phyloP scores from a whole-genome alignment of 2,888 invertebrate genomes.

The Cybosia mesomella region DNA sequence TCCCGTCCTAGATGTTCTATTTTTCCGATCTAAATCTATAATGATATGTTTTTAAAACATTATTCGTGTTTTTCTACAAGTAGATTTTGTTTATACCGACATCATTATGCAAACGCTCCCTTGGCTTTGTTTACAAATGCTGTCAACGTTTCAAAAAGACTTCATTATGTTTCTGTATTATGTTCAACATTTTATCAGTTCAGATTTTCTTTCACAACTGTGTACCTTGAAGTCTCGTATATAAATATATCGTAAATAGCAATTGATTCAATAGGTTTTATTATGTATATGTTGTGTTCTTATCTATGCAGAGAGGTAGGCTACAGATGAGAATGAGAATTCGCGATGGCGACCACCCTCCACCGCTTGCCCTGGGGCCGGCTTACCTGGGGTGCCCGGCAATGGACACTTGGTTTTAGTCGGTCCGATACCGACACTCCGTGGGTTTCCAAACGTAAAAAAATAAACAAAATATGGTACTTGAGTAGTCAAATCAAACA shows the following conservation, averaged over 20 bases:
- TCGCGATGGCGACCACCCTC: too few relatives aligned
- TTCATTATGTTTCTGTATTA: slow-evolving; percentile 32
- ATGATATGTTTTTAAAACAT: slow-evolving; percentile 10
- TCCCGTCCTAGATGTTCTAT: too few relatives aligned
- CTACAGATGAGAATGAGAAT: too few relatives aligned
- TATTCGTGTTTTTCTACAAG: slow-evolving; percentile 11
- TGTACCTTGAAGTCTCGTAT: slow-evolving; percentile 49
- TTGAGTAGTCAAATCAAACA: too few relatives aligned
- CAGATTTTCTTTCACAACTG: slow-evolving; percentile 50
- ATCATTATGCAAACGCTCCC: slow-evolving; percentile 48
- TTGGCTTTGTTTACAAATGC: slow-evolving; percentile 52
- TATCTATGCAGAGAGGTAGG: neutral
- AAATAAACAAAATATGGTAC: too few relatives aligned
- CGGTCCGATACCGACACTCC: too few relatives aligned
- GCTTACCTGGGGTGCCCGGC: too few relatives aligned
- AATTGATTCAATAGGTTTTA: neutral
- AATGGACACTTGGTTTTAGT: too few relatives aligned
- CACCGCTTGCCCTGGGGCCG: too few relatives aligned
- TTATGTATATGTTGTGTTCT: neutral
- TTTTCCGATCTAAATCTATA: too few relatives aligned
- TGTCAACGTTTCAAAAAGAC: slow-evolving; percentile 48
- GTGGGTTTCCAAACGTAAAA: too few relatives aligned
- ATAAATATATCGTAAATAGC: slow-evolving; percentile 20
- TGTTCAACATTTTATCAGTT: slow-evolving; percentile 50
- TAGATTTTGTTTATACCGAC: slow-evolving; percentile 26